These are phyloP conservation scores for Lasiommata megera DNA, from an alignment of 2,888 invertebrate genomes.

Conservation along the genomic window DNA sequence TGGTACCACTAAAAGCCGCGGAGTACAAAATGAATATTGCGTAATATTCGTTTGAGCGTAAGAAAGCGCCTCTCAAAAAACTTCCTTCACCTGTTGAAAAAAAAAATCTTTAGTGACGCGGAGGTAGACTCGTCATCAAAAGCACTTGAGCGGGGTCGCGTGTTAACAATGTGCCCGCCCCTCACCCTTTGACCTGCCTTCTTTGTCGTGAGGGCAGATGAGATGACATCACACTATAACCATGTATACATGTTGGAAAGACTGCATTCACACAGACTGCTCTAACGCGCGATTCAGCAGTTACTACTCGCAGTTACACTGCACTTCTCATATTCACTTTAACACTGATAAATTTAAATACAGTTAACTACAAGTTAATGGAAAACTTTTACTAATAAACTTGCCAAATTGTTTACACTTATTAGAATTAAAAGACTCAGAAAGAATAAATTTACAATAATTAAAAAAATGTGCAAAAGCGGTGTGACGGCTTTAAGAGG, in stretches of 20 bases:
- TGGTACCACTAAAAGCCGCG: neutral
- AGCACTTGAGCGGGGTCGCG: constrained; percentile 70
- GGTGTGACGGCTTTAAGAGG: too few relatives aligned
- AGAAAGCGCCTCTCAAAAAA: constrained; percentile 30
- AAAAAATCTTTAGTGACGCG: constrained; percentile 30
- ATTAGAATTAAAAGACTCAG: too few relatives aligned
- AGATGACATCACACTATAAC: constrained; percentile 60
- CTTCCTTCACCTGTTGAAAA: constrained; percentile 38
- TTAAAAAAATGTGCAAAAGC: too few relatives aligned
- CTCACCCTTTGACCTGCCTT: constrained; percentile 73
- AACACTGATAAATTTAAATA: too few relatives aligned
- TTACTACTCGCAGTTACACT: neutral
- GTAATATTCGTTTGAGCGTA: constrained; percentile 24
- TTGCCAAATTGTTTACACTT: too few relatives aligned
- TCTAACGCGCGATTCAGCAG: neutral
- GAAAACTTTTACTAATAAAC: too few relatives aligned
- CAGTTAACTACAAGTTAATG: too few relatives aligned
- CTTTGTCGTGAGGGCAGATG: constrained; percentile 69
- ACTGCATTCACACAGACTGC: constrained; percentile 1
- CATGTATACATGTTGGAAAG: constrained; percentile 22
- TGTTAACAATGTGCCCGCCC: constrained; percentile 74
- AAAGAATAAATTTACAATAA: too few relatives aligned
- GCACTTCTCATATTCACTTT: too few relatives aligned
- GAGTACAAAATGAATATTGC: constrained; percentile 4
- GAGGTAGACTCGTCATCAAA: constrained; percentile 57